Base-by-base conservation (phyloP, 2,888 invertebrate species). In the Leptinotarsa rubiginosa region DNA sequence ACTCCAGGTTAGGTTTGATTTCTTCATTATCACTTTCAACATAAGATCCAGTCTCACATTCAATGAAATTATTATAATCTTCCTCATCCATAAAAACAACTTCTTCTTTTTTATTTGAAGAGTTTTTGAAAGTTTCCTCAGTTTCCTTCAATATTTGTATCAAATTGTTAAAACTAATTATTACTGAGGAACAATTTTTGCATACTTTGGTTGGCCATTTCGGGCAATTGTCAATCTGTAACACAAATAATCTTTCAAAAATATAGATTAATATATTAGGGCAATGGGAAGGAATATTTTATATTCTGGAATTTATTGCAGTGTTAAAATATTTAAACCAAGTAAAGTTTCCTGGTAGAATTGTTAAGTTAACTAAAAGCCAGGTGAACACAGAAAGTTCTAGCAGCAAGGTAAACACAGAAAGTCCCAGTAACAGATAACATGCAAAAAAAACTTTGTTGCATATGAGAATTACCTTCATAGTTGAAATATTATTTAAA, bases 21-120 rank as follows among this genome's bases (percentile, higher is more conserved):
- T 65, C 67, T 54, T 56, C 59, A 68, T 72, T 56, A 20, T 66
- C 73, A 64, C 73, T 70, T 66, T 73, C 68, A 49, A 59, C 65
- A 50, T 47, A 71, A 4, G 76, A 68, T 59, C 49, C 72, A 47
- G 72, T 59, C 73, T 70, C 73, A 62, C 75, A 75, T 47, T 75
- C 75, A 22, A 75, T 65, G 56, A 73, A 75, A 65, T 73, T 66
- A 56, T 75, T 72, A 65, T 73, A 75, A 69, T 73, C 75, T 70
- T 75, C 64, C 68, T 75, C 75, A 41, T 75, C 75, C 66, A 75
- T 70, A 49, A 73, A 75, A 22, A 73, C 68, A 20, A 70, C 70
- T 41, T 75, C 75, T 70, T 74, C 70, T 47, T 71, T 75, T 65
- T 75, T 75, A 49, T 25, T 65, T 20, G 54, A 59, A 7, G 56